phyloP scores from a whole-genome alignment of 2,797 vertebrate species.

The Anguilla pacifica region DNA sequence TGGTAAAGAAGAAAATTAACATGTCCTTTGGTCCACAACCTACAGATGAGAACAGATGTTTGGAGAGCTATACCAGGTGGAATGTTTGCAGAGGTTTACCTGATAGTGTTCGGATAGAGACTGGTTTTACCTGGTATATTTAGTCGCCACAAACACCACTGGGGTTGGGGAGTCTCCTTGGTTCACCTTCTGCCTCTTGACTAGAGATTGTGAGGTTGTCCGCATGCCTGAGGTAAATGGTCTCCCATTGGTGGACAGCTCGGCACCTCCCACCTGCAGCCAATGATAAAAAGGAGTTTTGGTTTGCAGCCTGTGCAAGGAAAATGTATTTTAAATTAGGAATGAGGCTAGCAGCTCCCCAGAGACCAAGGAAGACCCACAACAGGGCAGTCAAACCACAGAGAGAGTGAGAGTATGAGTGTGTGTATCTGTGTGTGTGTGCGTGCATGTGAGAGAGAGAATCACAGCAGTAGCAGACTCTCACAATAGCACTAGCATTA shows the following conservation, averaged over 20 bases:
- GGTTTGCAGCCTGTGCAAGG: neutral
- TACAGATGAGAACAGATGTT: neutral
- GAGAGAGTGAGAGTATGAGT: neutral
- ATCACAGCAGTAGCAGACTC: neutral
- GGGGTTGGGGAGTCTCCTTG: slow-evolving; percentile 91
- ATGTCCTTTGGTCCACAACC: neutral
- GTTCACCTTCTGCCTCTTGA: slow-evolving; percentile 91
- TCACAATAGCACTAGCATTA: neutral
- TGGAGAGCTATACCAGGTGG: neutral
- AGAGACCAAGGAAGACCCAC: neutral
- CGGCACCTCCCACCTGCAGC: slow-evolving; percentile 76
- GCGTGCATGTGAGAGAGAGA: neutral
- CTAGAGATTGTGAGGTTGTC: slow-evolving; percentile 83
- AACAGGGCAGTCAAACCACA: neutral
- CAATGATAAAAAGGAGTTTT: slow-evolving; percentile 14
- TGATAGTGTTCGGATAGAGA: neutral
- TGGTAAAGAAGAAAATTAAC: neutral
- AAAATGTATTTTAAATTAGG: neutral
- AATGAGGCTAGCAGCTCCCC: neutral
- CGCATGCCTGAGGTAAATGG: slow-evolving; percentile 83
- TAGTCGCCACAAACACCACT: slow-evolving; percentile 93
- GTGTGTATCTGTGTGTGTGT: neutral
- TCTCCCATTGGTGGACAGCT: slow-evolving; percentile 89
- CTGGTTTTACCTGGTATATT: slow-evolving; percentile 84
- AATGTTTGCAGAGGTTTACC: neutral